phyloP scores from a whole-genome alignment of 2,888 invertebrate genomes.

The Stenolophus ochropezus region DNA sequence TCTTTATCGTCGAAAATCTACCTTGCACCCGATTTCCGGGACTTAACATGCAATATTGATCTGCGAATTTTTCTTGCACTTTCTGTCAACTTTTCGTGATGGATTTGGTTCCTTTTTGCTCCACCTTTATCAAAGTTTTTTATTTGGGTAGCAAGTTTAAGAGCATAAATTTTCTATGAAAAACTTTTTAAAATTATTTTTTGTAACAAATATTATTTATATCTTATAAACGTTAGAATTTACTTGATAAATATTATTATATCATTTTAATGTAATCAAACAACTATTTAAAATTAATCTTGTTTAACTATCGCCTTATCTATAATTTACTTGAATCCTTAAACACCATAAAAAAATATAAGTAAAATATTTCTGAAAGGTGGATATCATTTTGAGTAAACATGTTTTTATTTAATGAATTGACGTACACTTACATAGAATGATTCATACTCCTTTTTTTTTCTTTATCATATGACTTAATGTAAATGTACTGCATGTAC shows the following conservation, averaged over 20 bases:
- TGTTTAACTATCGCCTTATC: background rate
- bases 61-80: background rate
- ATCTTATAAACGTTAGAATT: too few relatives aligned
- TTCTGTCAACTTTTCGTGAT: background rate
- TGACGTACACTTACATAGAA: background rate
- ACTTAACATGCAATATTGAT: constrained; percentile 11
- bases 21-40: constrained; percentile 1
- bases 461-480: constrained; percentile 13
- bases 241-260: too few relatives aligned
- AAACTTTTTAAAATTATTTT: too few relatives aligned
- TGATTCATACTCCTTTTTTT: constrained; percentile 8
- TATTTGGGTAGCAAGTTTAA: too few relatives aligned
- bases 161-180: too few relatives aligned
- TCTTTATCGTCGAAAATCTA: background rate
- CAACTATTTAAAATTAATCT: too few relatives aligned
- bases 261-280: too few relatives aligned
- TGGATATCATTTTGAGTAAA: background rate
- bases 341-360: background rate
- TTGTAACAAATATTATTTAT: too few relatives aligned
- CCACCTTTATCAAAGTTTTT: background rate
- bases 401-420: constrained; percentile 6
- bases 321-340: background rate
- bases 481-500: background rate
- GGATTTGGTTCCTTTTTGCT: background rate
- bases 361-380: background rate